phyloP scores from a whole-genome alignment of 2,888 invertebrate genomes.

The Cataglyphis cursor region DNA sequence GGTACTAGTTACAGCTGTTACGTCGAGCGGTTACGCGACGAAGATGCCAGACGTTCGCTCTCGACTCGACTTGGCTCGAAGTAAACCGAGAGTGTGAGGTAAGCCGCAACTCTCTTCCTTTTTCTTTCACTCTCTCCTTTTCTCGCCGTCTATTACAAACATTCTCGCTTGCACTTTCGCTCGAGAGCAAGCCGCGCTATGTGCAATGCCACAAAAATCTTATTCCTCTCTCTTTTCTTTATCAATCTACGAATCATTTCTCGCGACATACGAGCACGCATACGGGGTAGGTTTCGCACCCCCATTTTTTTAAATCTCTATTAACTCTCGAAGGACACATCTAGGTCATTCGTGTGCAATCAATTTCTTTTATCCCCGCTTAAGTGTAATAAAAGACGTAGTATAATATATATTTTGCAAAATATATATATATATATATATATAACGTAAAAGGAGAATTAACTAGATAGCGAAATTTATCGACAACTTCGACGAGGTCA shows the following conservation, averaged over 20 bases:
- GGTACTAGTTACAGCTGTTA: constrained; percentile 86
- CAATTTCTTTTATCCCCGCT: constrained; percentile 9
- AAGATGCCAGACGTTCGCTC: constrained; percentile 55
- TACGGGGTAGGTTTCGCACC: background rate
- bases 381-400: background rate
- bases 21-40: constrained; percentile 80
- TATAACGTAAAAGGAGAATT: background rate
- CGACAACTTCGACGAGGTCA: constrained; percentile 11
- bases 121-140: background rate
- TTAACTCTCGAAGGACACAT: background rate
- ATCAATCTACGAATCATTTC: background rate
- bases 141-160: constrained; percentile 36
- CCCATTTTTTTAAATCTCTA: constrained; percentile 8
- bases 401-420: background rate
- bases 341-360: background rate
- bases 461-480: constrained; percentile 6
- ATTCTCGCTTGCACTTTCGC: constrained; percentile 72
- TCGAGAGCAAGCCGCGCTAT: background rate
- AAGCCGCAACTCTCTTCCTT: constrained; percentile 58
- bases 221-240: background rate
- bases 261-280: background rate
- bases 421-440: background rate
- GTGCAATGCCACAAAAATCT: constrained; percentile 5
- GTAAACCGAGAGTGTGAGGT: constrained; percentile 56
- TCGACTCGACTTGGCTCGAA: constrained; percentile 55